Evolutionary conservation across 1,140 invertebrate genomes (phyloP).

Genomic region (Euwallacea similis): DNA sequence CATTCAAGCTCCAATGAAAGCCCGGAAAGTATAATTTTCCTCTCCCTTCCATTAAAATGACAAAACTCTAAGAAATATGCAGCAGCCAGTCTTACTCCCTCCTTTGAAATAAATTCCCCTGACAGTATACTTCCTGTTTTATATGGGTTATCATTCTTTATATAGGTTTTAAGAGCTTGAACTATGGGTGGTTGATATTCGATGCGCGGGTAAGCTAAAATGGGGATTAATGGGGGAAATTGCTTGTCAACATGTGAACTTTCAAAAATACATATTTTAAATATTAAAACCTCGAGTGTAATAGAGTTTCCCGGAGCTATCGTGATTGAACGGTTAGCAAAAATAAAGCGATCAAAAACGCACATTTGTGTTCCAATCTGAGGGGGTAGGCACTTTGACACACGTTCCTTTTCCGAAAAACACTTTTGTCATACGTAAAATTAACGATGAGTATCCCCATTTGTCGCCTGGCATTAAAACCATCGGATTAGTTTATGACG

Average conservation of each 20-base stretch:
- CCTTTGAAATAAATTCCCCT: neutral
- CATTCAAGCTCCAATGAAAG: neutral
- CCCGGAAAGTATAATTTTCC: neutral
- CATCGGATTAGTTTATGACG: slow-evolving; percentile 28
- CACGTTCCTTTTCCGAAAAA: too few relatives aligned
- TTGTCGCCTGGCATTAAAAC: slow-evolving; percentile 14
- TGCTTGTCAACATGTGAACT: too few relatives aligned
- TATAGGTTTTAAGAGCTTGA: neutral
- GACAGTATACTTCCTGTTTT: slow-evolving; percentile 4
- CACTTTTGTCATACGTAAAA: too few relatives aligned
- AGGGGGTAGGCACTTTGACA: too few relatives aligned
- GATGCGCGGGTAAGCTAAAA: neutral
- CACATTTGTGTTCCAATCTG: too few relatives aligned
- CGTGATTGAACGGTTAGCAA: too few relatives aligned
- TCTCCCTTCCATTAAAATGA: slow-evolving; percentile 1
- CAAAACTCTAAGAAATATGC: neutral
- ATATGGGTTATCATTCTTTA: neutral
- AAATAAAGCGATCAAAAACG: too few relatives aligned
- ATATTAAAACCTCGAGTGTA: too few relatives aligned
- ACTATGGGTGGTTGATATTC: neutral
- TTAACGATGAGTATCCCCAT: slow-evolving; percentile 8
- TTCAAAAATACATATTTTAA: too few relatives aligned
- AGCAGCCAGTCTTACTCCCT: neutral
- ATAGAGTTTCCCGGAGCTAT: too few relatives aligned
- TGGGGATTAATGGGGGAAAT: too few relatives aligned